Conservation (phyloP, 2,888 invertebrate species). For the Lottia gigantea region DNA sequence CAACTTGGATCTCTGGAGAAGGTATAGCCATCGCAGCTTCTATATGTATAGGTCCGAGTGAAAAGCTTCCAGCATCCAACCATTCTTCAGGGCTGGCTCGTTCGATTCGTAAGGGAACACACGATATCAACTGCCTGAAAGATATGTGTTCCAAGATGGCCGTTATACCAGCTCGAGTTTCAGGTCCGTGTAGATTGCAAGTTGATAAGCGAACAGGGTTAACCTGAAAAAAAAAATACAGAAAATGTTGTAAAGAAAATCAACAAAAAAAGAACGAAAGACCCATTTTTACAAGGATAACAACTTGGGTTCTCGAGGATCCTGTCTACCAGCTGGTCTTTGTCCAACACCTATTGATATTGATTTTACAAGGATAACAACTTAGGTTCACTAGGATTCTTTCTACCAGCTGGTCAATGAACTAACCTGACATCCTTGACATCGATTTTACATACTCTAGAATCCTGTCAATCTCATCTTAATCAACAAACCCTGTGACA, state of each 20-base stretch:
- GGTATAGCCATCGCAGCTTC: constrained; percentile 83
- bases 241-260: background rate
- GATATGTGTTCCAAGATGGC: constrained; percentile 83
- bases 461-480: no score
- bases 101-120: constrained; percentile 56
- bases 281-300: background rate
- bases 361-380: no score
- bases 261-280: background rate
- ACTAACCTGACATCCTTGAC: no score
- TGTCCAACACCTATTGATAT: no score
- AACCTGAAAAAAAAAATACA: constrained; percentile 70
- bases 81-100: constrained; percentile 71
- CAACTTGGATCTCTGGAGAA: constrained; percentile 53
- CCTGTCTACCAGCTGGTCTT: no score
- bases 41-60: constrained; percentile 88
- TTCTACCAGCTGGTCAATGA: no score
- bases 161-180: constrained; percentile 89
- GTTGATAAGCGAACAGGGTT: constrained; percentile 88
- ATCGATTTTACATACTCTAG: no score
- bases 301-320: no score
- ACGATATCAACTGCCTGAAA: constrained; percentile 77
- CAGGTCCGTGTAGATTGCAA: constrained; percentile 94
- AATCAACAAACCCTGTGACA: no score
- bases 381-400: no score
- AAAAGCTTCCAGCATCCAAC: constrained; percentile 91